phyloP scores from a whole-genome alignment of 2,888 invertebrate species.

The Pandemis cinnamomeana region DNA sequence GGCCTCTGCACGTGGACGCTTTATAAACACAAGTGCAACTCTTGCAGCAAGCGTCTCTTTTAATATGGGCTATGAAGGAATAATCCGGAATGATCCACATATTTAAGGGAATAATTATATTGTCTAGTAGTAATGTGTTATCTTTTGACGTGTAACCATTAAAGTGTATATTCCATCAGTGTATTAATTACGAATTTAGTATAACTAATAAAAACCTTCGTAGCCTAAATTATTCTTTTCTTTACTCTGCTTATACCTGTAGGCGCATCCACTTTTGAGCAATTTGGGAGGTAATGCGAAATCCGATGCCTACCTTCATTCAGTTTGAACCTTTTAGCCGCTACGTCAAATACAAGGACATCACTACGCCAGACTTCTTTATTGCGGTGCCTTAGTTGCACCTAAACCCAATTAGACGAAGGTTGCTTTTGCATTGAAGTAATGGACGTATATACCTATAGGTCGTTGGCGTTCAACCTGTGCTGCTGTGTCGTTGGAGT shows the following conservation, averaged over 20 bases:
- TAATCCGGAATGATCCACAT: not conserved
- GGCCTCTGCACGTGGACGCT: not conserved
- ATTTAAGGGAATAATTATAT: not conserved
- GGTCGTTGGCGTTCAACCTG: no score
- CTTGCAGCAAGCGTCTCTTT: not conserved
- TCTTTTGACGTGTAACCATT: not conserved
- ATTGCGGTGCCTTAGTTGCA: no score
- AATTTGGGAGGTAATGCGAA: no score
- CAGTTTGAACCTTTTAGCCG: no score
- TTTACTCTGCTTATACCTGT: not conserved
- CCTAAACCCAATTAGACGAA: no score
- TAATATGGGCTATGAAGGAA: conserved; percentile 1
- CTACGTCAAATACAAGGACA: no score
- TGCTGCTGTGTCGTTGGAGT: no score
- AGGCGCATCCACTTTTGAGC: no score
- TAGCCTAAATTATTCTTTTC: conserved; percentile 1
- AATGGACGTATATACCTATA: no score
- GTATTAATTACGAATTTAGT: not conserved
- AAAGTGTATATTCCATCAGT: not conserved
- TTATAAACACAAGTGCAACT: not conserved
- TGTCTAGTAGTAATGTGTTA: not conserved
- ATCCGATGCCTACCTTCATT: no score
- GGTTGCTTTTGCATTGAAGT: no score
- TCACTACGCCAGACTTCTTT: no score
- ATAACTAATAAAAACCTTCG: not conserved